Conservation (phyloP, 35 echinoderm and acorn worm genomes). For the Acanthaster planci region DNA sequence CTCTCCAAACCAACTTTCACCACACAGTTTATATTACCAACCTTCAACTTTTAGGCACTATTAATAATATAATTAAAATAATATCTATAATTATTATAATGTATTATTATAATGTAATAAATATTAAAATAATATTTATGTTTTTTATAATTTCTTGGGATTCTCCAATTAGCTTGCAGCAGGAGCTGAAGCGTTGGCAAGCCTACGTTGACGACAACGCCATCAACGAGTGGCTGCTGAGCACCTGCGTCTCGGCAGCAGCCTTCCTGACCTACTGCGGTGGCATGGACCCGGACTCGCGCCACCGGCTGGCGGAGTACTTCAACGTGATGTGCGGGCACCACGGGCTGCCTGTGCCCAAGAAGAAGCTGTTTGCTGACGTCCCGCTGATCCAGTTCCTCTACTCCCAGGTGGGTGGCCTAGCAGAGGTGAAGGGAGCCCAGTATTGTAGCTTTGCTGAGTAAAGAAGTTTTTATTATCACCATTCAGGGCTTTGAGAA, state of each 20-base stretch:
- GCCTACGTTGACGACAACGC: slow-evolving; percentile 92
- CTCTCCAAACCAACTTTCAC: too few species aligned
- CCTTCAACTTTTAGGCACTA: too few species aligned
- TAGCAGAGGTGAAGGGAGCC: too few species aligned
- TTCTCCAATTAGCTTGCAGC: slow-evolving; percentile 54
- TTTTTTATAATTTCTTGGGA: too few species aligned
- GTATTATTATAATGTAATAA: too few species aligned
- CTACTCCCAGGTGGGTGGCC: slow-evolving; percentile 56
- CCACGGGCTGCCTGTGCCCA: slow-evolving; percentile 76
- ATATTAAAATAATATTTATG: too few species aligned
- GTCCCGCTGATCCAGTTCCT: slow-evolving; percentile 83
- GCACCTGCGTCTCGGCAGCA: slow-evolving; percentile 79
- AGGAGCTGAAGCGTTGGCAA: slow-evolving; percentile 80
- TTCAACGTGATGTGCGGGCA: slow-evolving; percentile 78
- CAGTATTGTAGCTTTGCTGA: too few species aligned
- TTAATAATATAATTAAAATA: neutral
- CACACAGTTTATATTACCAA: too few species aligned
- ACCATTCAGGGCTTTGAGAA: too few species aligned
- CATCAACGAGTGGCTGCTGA: slow-evolving; percentile 83
- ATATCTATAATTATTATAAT: neutral
- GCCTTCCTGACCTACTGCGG: slow-evolving; percentile 93
- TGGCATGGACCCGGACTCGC: slow-evolving; percentile 72
- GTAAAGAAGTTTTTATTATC: too few species aligned
- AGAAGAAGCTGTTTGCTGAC: slow-evolving; percentile 74
- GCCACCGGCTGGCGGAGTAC: slow-evolving; percentile 64